Base-by-base conservation (phyloP, 1,140 invertebrate genomes). In the Leptopilina clavipes region DNA sequence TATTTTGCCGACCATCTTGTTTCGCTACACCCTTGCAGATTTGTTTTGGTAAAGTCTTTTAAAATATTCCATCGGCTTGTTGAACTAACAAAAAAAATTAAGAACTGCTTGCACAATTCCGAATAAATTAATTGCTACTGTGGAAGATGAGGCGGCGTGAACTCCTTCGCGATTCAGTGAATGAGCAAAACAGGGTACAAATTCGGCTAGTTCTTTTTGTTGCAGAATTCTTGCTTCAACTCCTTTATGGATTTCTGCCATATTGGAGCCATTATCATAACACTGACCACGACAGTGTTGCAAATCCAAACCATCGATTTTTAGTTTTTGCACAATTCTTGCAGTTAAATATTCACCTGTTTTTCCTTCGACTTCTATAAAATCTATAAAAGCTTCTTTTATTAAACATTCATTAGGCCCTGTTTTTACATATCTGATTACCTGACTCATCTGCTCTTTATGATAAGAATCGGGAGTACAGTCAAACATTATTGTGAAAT, bases 1-100 rank as follows among this genome's bases (percentile, higher is more conserved):
- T 48, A 48, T 48, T 48, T 48, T 14, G 45, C 45, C n/a, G 45
- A 48, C 45, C 45, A 48, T n/a, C 45, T 48, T 48, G 45, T 48
- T 48, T 48, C 45, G 45, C 45, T 48, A 48, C 10, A 48, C n/a
- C 45, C 45, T 48, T 48, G 45, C 5, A 48, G 45, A n/a, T 48
- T 48, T 48, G 11, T 48, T 48, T 48, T 48, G 45, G 45, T 48
- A 48, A 12, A 48, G 3, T 48, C 14, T 14, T 48, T 48, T 48
- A 48, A n/a, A 48, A 48, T 12, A n/a, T 48, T 48, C 5, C 14
- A 48, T 48, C 45, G 45, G 12, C 45, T 48, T 48, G 45, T 48
- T 48, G 45, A 48, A 48, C 3, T 48, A 3, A 48, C 45, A 48
- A 48, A 48, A n/a, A n/a, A 48, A 48, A 48, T 48, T 48, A 48